These are phyloP conservation scores for Gibbula magus DNA, from an alignment of 2,888 invertebrate genomes.

Conservation along the genomic window DNA sequence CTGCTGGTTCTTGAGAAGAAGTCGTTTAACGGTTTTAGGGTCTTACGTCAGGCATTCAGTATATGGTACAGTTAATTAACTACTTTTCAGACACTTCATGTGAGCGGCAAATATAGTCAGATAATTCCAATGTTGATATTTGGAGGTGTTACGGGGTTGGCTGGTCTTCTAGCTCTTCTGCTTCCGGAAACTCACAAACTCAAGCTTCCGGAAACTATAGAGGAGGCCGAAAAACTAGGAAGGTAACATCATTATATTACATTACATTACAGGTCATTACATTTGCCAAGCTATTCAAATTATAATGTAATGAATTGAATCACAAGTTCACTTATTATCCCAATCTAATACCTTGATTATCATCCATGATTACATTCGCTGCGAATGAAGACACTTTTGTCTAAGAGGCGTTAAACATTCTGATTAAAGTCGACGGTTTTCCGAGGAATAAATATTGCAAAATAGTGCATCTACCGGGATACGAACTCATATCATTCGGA, in stretches of 20 bases:
- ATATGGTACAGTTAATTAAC: too few relatives aligned
- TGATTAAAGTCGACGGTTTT: too few relatives aligned
- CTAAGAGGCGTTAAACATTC: too few relatives aligned
- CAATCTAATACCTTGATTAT: neutral
- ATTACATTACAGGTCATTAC: neutral
- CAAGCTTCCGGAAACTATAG: slow-evolving; percentile 86
- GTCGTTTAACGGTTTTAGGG: too few relatives aligned
- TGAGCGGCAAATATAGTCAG: slow-evolving; percentile 48
- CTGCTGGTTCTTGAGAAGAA: too few relatives aligned
- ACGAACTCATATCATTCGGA: too few relatives aligned
- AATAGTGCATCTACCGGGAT: too few relatives aligned
- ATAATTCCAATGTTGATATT: slow-evolving; percentile 82
- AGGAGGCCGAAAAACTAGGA: slow-evolving; percentile 76
- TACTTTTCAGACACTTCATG: neutral
- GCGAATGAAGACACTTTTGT: too few relatives aligned
- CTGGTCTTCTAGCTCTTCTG: slow-evolving; percentile 82
- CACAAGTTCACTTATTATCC: neutral
- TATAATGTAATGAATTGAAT: neutral
- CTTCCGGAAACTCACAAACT: slow-evolving; percentile 88
- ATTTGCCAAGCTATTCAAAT: neutral
- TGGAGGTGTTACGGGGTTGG: slow-evolving; percentile 83
- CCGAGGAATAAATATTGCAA: too few relatives aligned
- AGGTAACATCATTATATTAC: slow-evolving; percentile 29
- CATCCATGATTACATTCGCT: too few relatives aligned
- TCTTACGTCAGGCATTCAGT: too few relatives aligned